Evolutionary conservation across 2,888 invertebrate genomes (phyloP), one percentile per base, ranked within the genome.

Genomic region (Agrotis puta): DNA sequence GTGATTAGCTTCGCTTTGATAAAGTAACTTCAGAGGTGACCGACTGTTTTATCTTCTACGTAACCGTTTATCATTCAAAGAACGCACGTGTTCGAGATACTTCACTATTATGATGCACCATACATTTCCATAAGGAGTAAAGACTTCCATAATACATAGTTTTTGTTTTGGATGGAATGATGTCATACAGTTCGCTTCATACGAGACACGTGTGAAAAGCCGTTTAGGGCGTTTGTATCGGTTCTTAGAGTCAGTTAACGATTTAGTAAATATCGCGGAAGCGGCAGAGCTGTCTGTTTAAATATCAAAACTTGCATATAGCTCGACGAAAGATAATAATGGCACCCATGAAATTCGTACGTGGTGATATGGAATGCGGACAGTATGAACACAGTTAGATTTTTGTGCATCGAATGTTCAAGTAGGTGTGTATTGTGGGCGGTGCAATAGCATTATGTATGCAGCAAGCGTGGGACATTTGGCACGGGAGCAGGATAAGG

Each of bases 401-500:
- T 89, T 91, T 92, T 90, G 91, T 91, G 91, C 85, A 87, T 88
- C 85, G 93, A 90, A 93, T 93, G 88, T 89, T 87, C 89, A 93
- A 89, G 85, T 83, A 71, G 79, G 69, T 69, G 73, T 70, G 70
- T 76, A 77, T 77, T 87, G 86, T 87, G 77, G 82, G 81, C 64
- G 76, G 78, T 82, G 85, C 80, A 78, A 74, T 56, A 50, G n/a
- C 59, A 92, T 93, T 94, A 90, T 70, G 93, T 94, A 95, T 94
- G 92, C 94, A 89, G 85, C 80, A 64, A 70, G 74, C 83, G 84
- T 88, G 86, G 84, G 88, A 88, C 91, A 89, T 92, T 93, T 93
- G 93, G 92, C 93, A 93, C 92, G 88, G 91, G 90, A 88, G 87
- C 85, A 87, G 89, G 89, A 92, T 91, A 92, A 92, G 90, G 83